These are phyloP conservation scores for Diorhabda sublineata DNA, from an alignment of 1,140 invertebrate species.

Conservation along the genomic window DNA sequence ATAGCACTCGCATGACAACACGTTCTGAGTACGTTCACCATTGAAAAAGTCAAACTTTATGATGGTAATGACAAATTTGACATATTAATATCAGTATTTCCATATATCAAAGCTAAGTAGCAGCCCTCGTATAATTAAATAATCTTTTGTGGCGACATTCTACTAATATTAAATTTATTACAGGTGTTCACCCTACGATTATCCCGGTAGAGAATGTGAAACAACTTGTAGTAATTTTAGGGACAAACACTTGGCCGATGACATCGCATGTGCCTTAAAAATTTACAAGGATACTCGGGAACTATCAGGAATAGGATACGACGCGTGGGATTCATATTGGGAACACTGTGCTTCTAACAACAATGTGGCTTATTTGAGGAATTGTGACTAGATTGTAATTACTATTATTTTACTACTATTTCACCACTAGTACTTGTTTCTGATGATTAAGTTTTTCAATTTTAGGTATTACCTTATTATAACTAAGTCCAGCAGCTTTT, in stretches of 20 bases:
- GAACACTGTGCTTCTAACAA: constrained; percentile 5
- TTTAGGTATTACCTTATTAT: too few relatives aligned
- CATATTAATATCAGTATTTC: too few relatives aligned
- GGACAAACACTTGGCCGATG: background rate
- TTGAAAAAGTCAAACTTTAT: too few relatives aligned
- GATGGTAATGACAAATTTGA: too few relatives aligned
- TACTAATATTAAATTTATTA: background rate
- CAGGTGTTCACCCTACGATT: background rate
- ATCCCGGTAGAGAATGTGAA: background rate
- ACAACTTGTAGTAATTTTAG: constrained; percentile 3
- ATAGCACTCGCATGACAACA: too few relatives aligned
- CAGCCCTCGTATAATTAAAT: background rate
- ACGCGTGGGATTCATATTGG: background rate
- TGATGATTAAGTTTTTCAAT: too few relatives aligned
- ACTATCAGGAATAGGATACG: background rate
- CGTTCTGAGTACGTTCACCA: too few relatives aligned
- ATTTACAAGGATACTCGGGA: constrained; percentile 2
- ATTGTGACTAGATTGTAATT: too few relatives aligned
- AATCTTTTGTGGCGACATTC: background rate
- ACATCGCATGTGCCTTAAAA: constrained; percentile 3
- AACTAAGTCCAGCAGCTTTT: too few relatives aligned
- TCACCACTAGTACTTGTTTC: too few relatives aligned
- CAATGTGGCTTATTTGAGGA: background rate
- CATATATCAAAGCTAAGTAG: too few relatives aligned
- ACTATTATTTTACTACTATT: too few relatives aligned